Percentiles rank a stretch among this genome's conserved stretches.
Conservation (phyloP, 2,797 vertebrate species). For the Emydoidea blandingii region DNA sequence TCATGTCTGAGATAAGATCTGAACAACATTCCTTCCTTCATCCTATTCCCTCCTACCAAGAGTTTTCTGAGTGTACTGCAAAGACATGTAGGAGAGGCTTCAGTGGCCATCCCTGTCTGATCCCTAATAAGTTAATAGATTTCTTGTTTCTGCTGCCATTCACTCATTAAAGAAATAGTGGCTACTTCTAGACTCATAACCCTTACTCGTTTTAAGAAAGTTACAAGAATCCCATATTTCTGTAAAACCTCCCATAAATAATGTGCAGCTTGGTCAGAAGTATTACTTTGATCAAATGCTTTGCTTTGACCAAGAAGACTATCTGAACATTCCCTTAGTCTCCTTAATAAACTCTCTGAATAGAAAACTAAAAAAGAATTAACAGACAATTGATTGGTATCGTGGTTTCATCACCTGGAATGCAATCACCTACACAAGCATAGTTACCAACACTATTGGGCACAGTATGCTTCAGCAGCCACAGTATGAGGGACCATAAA, state of each 20-base stretch:
- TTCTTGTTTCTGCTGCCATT: not conserved
- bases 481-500: too few species aligned
- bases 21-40: not conserved
- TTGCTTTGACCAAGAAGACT: not conserved
- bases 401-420: not conserved
- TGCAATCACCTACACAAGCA: not conserved
- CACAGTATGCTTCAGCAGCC: too few species aligned
- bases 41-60: not conserved
- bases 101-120: not conserved
- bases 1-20: not conserved
- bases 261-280: not conserved
- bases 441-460: too few species aligned
- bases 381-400: not conserved
- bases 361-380: not conserved
- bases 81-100: not conserved
- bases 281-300: not conserved
- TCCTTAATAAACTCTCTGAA: not conserved
- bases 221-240: not conserved
- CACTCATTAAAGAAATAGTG: not conserved
- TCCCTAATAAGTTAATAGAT: not conserved
- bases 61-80: fast-evolving
- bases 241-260: not conserved
- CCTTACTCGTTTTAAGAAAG: not conserved
- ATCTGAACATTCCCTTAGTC: not conserved
- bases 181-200: not conserved